Evolutionary conservation across 1,140 invertebrate genomes (phyloP).

Genomic region (Acromyrmex heyeri): DNA sequence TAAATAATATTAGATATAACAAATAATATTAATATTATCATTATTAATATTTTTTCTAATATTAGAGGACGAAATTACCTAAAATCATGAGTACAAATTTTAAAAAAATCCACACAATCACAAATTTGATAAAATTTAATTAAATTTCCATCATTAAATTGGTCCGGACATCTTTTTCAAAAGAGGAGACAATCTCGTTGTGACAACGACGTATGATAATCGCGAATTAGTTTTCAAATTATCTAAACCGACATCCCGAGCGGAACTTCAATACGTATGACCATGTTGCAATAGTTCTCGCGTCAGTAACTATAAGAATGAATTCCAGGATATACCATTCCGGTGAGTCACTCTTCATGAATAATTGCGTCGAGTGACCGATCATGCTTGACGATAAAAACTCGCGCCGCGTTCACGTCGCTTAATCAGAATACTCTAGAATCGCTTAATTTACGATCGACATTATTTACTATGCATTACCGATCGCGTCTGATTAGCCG

Average conservation of each 20-base stretch:
- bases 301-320: constrained; percentile 55
- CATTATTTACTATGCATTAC: constrained; percentile 9
- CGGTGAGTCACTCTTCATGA: constrained; percentile 68
- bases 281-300: constrained; percentile 31
- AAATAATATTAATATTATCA: neutral
- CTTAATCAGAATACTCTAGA: constrained; percentile 44
- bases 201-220: neutral
- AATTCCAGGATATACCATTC: constrained; percentile 72
- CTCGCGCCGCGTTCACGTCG: neutral
- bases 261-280: constrained; percentile 9
- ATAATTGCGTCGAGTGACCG: constrained; percentile 61
- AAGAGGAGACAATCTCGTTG: neutral
- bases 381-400: constrained; percentile 61
- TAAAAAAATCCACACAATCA: neutral
- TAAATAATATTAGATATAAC: neutral
- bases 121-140: neutral
- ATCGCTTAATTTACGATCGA: constrained; percentile 53
- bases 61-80: neutral
- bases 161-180: neutral
- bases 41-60: neutral
- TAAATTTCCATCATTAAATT: neutral
- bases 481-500: constrained; percentile 8
- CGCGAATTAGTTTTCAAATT: neutral
- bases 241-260: constrained; percentile 44
- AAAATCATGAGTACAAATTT: neutral